Conservation (phyloP, 2,113 vertebrate genomes). For the Galbula dea region DNA sequence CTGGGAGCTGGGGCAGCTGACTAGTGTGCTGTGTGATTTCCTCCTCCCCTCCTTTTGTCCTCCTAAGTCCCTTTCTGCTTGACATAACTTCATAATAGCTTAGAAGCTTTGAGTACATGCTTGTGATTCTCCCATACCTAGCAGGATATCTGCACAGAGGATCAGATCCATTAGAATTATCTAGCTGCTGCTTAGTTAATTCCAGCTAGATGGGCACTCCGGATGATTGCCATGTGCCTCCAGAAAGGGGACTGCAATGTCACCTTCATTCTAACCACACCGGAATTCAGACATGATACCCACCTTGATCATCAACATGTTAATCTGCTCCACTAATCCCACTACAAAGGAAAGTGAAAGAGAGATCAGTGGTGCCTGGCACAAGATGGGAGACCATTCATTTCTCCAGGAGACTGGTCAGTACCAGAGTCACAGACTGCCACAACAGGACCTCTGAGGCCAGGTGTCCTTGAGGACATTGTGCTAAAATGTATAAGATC, state of each 20-base stretch:
- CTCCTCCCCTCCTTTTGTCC: background rate
- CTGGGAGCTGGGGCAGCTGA: background rate
- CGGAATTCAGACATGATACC: background rate
- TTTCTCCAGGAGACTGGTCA: background rate
- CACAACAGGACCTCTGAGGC: background rate
- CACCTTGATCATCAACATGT: background rate
- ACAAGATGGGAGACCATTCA: background rate
- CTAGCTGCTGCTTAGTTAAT: background rate
- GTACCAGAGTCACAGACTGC: background rate
- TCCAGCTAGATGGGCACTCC: background rate
- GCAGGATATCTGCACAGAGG: background rate
- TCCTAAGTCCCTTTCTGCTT: background rate
- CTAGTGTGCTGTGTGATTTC: background rate
- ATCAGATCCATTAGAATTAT: background rate
- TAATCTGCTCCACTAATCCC: background rate
- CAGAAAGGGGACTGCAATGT: background rate
- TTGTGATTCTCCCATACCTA: accelerated
- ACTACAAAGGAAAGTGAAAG: background rate
- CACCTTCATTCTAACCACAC: background rate
- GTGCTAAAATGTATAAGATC: accelerated
- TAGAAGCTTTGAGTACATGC: background rate
- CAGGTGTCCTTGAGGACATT: background rate
- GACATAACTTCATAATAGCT: background rate
- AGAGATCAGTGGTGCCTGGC: background rate
- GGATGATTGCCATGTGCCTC: background rate